Base-by-base conservation (phyloP, 2,888 invertebrate species). In the Eupithecia subfuscata region DNA sequence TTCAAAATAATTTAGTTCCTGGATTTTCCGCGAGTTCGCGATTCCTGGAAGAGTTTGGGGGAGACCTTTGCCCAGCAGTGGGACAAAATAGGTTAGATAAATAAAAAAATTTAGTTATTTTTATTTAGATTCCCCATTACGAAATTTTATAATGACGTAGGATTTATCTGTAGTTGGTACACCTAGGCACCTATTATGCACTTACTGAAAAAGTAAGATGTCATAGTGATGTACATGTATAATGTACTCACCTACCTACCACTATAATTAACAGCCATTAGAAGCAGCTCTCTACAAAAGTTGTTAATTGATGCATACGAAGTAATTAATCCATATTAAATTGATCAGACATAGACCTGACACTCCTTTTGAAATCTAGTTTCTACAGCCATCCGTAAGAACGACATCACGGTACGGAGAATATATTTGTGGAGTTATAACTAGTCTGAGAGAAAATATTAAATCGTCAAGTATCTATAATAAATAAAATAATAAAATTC, bases 231-330 rank as follows among this genome's bases (percentile, higher is more conserved):
- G n/a, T n/a, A n/a, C n/a, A n/a, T n/a, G n/a, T n/a, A n/a, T n/a
- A n/a, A n/a, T n/a, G n/a, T n/a, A n/a, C n/a, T n/a, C n/a, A n/a
- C 18, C 9, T 37, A 18, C 60, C 56, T 60, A 69, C 70, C 40
- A 69, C 75, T 74, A 70, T 76, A 76, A 79, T 81, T 79, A 78
- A 71, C 43, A 67, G 72, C 18, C 48, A 73, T 75, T 72, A 68
- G 73, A 69, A 72, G 45, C 73, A 52, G 69, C 73, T 76, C 76
- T 78, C 73, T 77, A 75, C 69, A 76, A 74, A 74, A 78, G 73
- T 71, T 74, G 79, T 76, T 79, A 78, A 81, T 76, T 77, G 71
- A 72, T 79, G 71, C 68, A 43, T 69, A 68, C 69, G 22, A 56
- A 52, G 74, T 76, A 75, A 73, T 75, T 69, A 78, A 74, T 79